Percentiles rank a stretch among this genome's conserved stretches.
These are phyloP conservation scores for Echeneis naucrates DNA, from an alignment of 2,797 vertebrate genomes.

Conservation along the genomic window DNA sequence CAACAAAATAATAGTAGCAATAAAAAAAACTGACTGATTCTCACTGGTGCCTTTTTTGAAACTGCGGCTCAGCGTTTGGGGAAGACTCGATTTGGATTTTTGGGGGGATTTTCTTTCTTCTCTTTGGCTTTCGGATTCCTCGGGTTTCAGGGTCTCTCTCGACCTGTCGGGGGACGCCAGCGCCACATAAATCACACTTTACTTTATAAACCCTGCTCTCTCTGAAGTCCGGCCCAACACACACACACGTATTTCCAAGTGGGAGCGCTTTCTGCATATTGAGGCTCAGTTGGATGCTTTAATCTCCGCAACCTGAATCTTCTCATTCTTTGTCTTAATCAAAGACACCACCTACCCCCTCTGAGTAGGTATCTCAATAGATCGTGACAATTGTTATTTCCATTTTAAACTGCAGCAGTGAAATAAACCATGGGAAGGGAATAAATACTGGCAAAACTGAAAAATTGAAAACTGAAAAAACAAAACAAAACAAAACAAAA, in stretches of 20 bases:
- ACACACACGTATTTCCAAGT: slow-evolving; percentile 13
- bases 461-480: no score
- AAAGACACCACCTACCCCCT: neutral
- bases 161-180: slow-evolving; percentile 79
- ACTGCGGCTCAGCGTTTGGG: slow-evolving; percentile 71
- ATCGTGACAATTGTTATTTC: slow-evolving; percentile 1
- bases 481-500: no score
- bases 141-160: slow-evolving; percentile 85
- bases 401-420: neutral
- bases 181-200: slow-evolving; percentile 89
- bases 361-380: neutral
- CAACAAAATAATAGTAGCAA: no score
- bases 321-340: slow-evolving; percentile 48
- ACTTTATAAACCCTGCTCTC: slow-evolving; percentile 80
- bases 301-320: slow-evolving; percentile 38
- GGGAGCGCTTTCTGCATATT: slow-evolving; percentile 6
- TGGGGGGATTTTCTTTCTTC: slow-evolving; percentile 49
- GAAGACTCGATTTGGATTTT: slow-evolving; percentile 70
- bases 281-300: slow-evolving; percentile 23
- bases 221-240: slow-evolving; percentile 66
- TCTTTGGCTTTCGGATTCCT: slow-evolving; percentile 68
- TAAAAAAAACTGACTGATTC: no score
- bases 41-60: neutral
- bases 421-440: slow-evolving; percentile 7
- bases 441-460: neutral